Evolutionary conservation across 2,888 invertebrate genomes (phyloP).

Genomic region (Phasia obesa): DNA sequence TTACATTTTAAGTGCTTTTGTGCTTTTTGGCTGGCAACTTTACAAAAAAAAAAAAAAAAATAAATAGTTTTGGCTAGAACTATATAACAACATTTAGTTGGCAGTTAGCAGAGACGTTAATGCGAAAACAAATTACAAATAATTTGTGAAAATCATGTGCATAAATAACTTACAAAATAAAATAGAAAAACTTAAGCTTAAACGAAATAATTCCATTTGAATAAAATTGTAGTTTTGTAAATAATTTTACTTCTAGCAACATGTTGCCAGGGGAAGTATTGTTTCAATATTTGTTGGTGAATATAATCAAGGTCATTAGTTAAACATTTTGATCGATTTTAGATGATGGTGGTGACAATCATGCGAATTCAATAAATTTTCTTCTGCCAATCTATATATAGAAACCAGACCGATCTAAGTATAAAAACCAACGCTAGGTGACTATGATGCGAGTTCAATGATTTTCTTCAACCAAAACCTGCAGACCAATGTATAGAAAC

Average conservation of each 20-base stretch:
- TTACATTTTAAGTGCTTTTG: constrained; percentile 63
- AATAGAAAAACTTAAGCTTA: constrained; percentile 2
- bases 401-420: too few species aligned
- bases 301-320: too few species aligned
- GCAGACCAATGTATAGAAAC: too few species aligned
- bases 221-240: neutral
- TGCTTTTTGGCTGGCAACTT: constrained; percentile 44
- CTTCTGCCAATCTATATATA: too few species aligned
- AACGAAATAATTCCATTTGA: constrained; percentile 16
- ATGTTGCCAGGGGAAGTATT: constrained; percentile 1
- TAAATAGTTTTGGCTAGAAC: constrained; percentile 33
- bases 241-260: neutral
- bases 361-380: too few species aligned
- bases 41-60: constrained; percentile 1
- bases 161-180: constrained; percentile 49
- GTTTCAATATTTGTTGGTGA: too few species aligned
- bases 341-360: too few species aligned
- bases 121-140: constrained; percentile 66
- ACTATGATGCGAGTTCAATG: too few species aligned
- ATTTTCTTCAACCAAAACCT: too few species aligned
- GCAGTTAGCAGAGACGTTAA: constrained; percentile 57
- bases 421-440: too few species aligned
- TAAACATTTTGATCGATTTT: too few species aligned
- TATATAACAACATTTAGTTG: constrained; percentile 54
- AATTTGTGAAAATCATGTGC: constrained; percentile 52